Evolutionary conservation across 1,140 invertebrate species (phyloP).

Genomic region (Drosophila gunungcola): DNA sequence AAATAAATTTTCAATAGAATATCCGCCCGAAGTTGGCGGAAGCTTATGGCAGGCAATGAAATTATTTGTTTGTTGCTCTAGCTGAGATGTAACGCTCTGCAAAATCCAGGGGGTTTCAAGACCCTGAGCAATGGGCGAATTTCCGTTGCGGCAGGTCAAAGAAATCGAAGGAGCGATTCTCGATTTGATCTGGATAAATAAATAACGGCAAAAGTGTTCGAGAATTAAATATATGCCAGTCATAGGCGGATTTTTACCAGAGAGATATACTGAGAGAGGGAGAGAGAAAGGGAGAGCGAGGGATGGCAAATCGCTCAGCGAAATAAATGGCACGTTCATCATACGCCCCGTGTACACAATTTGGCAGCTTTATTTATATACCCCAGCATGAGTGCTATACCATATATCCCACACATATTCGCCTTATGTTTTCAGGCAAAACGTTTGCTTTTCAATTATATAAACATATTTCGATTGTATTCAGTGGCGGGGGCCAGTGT

Average conservation of each 20-base stretch:
- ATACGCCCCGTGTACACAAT: constrained; percentile 76
- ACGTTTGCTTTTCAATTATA: constrained; percentile 79
- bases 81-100: constrained; percentile 25
- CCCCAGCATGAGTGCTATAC: constrained; percentile 26
- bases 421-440: constrained; percentile 71
- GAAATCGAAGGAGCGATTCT: constrained; percentile 16
- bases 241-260: constrained; percentile 60
- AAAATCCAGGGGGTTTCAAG: constrained; percentile 2
- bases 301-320: constrained; percentile 39
- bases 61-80: constrained; percentile 47
- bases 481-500: constrained; percentile 59
- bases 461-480: constrained; percentile 81
- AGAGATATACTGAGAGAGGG: not conserved
- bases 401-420: constrained; percentile 25
- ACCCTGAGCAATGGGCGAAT: constrained; percentile 25
- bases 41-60: constrained; percentile 71
- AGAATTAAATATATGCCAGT: constrained; percentile 69
- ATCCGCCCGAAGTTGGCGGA: constrained; percentile 67
- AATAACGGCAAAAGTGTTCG: constrained; percentile 52
- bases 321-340: constrained; percentile 81
- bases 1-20: constrained; percentile 82
- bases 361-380: constrained; percentile 79
- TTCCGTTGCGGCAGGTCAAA: constrained; percentile 77
- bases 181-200: constrained; percentile 46
- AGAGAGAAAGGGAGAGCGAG: not conserved